Percentiles rank a stretch among this genome's conserved stretches.
These are phyloP conservation scores for Globodera ellingtonae DNA, from an alignment of 1,140 invertebrate genomes.

Conservation along the genomic window DNA sequence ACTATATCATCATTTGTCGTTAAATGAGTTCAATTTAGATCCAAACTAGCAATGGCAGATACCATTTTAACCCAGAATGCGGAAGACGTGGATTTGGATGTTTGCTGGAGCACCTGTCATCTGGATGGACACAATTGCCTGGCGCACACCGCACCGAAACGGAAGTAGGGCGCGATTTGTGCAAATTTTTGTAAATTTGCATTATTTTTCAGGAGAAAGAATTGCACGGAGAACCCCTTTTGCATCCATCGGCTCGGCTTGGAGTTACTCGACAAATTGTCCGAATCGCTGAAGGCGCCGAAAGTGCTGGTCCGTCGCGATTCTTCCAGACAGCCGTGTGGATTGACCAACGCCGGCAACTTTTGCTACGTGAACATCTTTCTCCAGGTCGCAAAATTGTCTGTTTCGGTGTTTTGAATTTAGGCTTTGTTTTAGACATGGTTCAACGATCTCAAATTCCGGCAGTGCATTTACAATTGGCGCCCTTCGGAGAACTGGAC, in stretches of 20 bases:
- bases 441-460: conserved; percentile 61
- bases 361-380: conserved; percentile 63
- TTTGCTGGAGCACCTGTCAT: conserved; percentile 25
- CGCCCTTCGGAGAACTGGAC: conserved; percentile 35
- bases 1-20: conserved; percentile 24
- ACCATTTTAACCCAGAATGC: not conserved
- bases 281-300: conserved; percentile 24
- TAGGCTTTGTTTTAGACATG: conserved; percentile 49
- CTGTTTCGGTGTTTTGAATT: not conserved
- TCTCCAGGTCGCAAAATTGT: conserved; percentile 47
- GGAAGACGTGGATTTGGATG: conserved; percentile 31
- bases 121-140: conserved; percentile 6
- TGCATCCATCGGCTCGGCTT: conserved; percentile 57
- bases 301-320: conserved; percentile 48
- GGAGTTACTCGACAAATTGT: conserved; percentile 60
- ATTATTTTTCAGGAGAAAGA: conserved; percentile 34
- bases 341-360: conserved; percentile 56
- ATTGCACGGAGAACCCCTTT: conserved; percentile 57
- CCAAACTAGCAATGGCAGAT: not conserved
- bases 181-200: conserved; percentile 8
- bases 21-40: not conserved
- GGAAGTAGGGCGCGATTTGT: conserved; percentile 33
- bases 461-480: conserved; percentile 60
- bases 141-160: conserved; percentile 37
- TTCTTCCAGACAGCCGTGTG: conserved; percentile 52